Conservation (phyloP, 2,797 vertebrate species). For the Malacoraja senta region DNA sequence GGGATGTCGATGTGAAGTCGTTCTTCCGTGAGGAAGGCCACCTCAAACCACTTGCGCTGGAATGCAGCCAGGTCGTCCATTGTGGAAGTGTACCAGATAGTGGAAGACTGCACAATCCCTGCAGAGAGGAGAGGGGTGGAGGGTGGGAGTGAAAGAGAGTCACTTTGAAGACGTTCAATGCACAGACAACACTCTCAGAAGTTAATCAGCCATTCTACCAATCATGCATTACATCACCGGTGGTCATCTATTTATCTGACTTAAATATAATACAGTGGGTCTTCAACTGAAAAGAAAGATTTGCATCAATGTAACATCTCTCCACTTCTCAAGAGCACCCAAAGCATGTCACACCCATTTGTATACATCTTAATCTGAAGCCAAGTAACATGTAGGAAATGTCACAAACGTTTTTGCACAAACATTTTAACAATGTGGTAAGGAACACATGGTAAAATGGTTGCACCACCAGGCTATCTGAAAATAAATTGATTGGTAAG, state of each 20-base stretch:
- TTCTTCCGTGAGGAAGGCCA: slow-evolving; percentile 87
- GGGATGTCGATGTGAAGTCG: slow-evolving; percentile 84
- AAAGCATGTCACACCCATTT: too few species aligned
- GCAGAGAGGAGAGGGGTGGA: slow-evolving; percentile 40
- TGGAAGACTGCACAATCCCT: slow-evolving; percentile 50
- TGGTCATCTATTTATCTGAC: background rate
- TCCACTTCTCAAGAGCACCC: too few species aligned
- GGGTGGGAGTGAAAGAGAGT: slow-evolving; percentile 37
- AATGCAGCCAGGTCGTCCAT: slow-evolving; percentile 86
- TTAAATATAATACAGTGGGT: background rate
- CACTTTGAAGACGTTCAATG: background rate
- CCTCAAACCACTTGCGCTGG: slow-evolving; percentile 97
- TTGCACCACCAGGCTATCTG: too few species aligned
- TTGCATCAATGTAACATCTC: too few species aligned
- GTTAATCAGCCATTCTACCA: background rate
- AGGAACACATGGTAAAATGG: too few species aligned
- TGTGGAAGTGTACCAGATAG: slow-evolving; percentile 70
- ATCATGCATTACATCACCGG: background rate
- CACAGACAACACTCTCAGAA: background rate
- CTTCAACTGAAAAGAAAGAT: too few species aligned
- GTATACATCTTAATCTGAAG: too few species aligned
- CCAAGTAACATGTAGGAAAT: too few species aligned
- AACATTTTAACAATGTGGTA: too few species aligned
- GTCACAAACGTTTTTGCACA: too few species aligned
- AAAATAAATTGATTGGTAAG: too few species aligned